A percentile compares a stretch with the other conserved stretches of the same genome.
Evolutionary conservation across 2,113 vertebrate species (phyloP).

Genomic region (Microtus richardsoni): DNA sequence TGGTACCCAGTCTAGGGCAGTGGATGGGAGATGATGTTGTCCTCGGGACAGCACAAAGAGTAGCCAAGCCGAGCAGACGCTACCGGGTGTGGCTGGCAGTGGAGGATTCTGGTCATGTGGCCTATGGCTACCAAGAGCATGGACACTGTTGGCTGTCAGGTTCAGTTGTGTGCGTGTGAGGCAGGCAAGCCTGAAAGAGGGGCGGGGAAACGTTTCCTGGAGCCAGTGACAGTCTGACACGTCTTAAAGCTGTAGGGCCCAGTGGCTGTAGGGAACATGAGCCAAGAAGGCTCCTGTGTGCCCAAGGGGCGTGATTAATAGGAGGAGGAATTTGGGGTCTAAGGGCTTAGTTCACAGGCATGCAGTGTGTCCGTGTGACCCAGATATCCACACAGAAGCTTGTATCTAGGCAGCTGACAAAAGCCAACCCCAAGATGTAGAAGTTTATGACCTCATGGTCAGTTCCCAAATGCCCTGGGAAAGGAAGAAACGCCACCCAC

Average conservation of each 20-base stretch:
- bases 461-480: neutral
- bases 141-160: neutral
- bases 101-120: neutral
- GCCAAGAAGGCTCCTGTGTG: neutral
- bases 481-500: neutral
- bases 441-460: neutral
- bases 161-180: too few relatives aligned
- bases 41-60: neutral
- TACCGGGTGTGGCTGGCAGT: too few relatives aligned
- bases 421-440: too few relatives aligned
- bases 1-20: neutral
- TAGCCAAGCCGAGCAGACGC: neutral
- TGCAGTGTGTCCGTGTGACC: neutral
- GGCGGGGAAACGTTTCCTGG: neutral
- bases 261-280: neutral
- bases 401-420: neutral
- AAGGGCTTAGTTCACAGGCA: neutral
- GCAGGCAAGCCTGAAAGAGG: neutral
- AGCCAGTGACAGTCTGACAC: neutral
- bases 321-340: neutral
- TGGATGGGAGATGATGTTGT: neutral
- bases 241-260: neutral
- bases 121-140: neutral
- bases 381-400: neutral
- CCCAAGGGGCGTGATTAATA: neutral